phyloP scores from a whole-genome alignment of 2,797 vertebrate species.

The Alectoris magna region DNA sequence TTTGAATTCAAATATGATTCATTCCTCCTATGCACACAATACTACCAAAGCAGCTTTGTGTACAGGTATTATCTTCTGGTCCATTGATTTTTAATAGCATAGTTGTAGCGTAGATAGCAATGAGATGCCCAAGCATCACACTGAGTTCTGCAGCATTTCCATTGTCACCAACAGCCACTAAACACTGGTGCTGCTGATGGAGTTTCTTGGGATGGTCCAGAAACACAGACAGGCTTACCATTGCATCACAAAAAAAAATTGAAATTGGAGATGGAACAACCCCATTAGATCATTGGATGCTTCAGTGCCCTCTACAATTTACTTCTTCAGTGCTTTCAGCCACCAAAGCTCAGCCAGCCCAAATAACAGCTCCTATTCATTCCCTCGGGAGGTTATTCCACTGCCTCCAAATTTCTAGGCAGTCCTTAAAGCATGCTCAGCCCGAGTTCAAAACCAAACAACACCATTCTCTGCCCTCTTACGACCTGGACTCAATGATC shows the following conservation, averaged over 20 bases:
- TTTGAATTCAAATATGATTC: not conserved
- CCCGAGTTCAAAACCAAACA: not conserved
- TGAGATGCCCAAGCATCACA: not conserved
- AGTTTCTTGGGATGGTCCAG: not conserved
- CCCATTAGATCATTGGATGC: not conserved
- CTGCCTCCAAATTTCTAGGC: not conserved
- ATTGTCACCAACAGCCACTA: not conserved
- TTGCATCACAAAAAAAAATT: not conserved
- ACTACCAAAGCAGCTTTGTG: not conserved
- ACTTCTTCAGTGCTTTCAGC: not conserved
- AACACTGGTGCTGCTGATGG: not conserved
- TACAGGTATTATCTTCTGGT: constrained; percentile 30
- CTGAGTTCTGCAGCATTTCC: not conserved
- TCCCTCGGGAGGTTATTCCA: not conserved
- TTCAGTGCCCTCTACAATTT: constrained; percentile 2
- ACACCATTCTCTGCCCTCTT: not conserved
- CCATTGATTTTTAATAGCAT: constrained; percentile 43
- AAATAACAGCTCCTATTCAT: not conserved
- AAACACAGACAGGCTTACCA: not conserved
- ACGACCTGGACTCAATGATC: no score
- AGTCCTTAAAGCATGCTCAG: not conserved
- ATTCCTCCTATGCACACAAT: not conserved
- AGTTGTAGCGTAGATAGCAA: not conserved
- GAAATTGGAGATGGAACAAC: not conserved
- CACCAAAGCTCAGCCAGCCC: not conserved